Conservation (phyloP, 2,113 vertebrate species). For the Eudyptes chrysolophus region DNA sequence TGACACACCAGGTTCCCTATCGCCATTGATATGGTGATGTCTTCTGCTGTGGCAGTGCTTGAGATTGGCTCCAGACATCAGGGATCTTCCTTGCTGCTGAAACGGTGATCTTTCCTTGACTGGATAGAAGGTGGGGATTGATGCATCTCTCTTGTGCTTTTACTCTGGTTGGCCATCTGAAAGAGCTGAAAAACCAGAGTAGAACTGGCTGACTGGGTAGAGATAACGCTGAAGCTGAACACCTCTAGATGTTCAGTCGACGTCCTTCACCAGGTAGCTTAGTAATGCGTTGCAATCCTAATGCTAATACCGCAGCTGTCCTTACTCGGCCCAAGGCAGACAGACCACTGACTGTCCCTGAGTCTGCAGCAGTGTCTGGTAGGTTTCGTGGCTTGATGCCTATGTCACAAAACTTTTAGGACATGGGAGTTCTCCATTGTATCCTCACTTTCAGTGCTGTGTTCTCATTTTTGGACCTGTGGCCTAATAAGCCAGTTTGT, state of each 20-base stretch:
- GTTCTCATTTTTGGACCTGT: conserved; percentile 21
- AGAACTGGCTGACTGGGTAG: neutral
- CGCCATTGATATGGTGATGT: neutral
- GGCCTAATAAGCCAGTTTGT: conserved; percentile 41
- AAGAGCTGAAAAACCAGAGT: neutral
- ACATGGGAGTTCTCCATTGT: neutral
- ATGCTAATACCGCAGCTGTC: neutral
- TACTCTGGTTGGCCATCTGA: neutral
- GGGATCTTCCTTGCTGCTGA: neutral
- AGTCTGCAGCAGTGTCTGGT: neutral
- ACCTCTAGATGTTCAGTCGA: neutral
- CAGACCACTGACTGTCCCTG: neutral
- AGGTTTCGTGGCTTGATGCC: neutral
- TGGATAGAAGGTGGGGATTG: neutral
- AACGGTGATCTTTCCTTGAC: neutral
- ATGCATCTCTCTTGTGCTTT: neutral
- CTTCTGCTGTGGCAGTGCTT: neutral
- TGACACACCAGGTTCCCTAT: neutral
- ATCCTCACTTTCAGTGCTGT: neutral
- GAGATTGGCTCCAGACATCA: neutral
- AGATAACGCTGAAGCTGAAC: neutral
- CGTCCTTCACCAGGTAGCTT: neutral
- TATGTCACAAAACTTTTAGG: conserved; percentile 1
- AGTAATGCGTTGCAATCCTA: neutral
- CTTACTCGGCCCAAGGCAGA: neutral